Evolutionary conservation across 1,140 invertebrate species (phyloP), one percentile per base, ranked within the genome.

Genomic region (Zaprionus lachaisei): DNA sequence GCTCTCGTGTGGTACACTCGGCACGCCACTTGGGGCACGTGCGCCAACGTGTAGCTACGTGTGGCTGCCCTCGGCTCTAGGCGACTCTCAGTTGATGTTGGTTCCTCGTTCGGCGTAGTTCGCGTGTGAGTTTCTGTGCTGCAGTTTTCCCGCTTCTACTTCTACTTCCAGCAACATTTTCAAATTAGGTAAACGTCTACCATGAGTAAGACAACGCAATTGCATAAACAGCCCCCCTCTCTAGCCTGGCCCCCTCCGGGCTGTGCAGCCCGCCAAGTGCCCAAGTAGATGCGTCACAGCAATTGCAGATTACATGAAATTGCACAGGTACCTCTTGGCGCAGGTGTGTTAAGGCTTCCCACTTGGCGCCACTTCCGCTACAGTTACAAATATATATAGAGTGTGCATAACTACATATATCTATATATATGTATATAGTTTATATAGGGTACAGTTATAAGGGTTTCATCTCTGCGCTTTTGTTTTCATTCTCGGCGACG

Each of bases 91-190:
- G 87, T 90, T 83, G 69, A 81, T 82, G 81, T 85, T 82, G 76
- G 79, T 82, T 82, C 57, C 65, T 86, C 79, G 72, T 82, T 64
- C 86, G 70, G 81, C 58, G 77, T 85, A 81, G 85, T 89, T 81
- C 79, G 63, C 74, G 70, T 69, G 41, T 69, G 41, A 47, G 41
- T 87, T 60, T 64, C 44, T 41, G 6, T 47, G 41, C 12, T 28
- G 28, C 20, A 68, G 44, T 73, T 62, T 77, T 26, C 34, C 54
- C 47, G 69, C 37, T 47, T 47, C 24, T 47, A 17, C 41, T 22
- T 67, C 22, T 73, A 34, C 31, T 55, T 57, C n/a, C 44, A 61
- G n/a, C 24, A 60, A 58, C 22, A 26, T 34, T 60, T 34, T 54
- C 60, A 55, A 65, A 44, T 65, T 65, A 76, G 73, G 72, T 75